Conservation (phyloP, 2,113 vertebrate species). For the Corydoras maculifer region DNA sequence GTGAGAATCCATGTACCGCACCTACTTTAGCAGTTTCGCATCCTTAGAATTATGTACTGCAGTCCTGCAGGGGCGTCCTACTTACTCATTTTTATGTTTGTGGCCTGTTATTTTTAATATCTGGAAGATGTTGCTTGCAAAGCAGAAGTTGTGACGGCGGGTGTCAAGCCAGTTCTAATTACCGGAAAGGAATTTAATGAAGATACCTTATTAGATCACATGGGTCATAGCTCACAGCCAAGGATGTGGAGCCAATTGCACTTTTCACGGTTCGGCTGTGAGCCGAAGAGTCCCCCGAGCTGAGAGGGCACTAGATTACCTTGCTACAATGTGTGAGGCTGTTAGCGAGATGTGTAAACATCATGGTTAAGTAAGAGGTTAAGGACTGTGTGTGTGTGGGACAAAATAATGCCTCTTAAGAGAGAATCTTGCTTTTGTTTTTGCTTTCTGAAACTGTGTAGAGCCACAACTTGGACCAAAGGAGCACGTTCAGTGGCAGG, state of each 20-base stretch:
- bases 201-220: conserved; percentile 50
- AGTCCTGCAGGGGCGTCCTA: conserved; percentile 1
- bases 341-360: conserved; percentile 19
- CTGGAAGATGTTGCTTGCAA: conserved; percentile 42
- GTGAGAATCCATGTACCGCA: neutral
- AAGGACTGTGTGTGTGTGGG: too few relatives aligned
- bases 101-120: neutral
- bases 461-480: too few relatives aligned
- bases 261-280: conserved; percentile 46
- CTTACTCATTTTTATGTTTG: conserved; percentile 14
- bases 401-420: too few relatives aligned
- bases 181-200: conserved; percentile 58
- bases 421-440: too few relatives aligned
- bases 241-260: conserved; percentile 49
- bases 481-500: too few relatives aligned
- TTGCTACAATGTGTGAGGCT: conserved; percentile 7
- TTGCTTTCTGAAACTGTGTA: too few relatives aligned
- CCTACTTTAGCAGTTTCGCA: neutral
- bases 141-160: conserved; percentile 48
- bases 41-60: conserved; percentile 27
- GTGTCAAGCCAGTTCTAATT: conserved; percentile 59
- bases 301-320: conserved; percentile 18
- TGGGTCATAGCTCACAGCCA: conserved; percentile 43
- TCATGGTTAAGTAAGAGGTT: neutral
- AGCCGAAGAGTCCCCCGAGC: conserved; percentile 32